phyloP scores from a whole-genome alignment of 2,888 invertebrate genomes.

The Hydroisotoma schaefferi region DNA sequence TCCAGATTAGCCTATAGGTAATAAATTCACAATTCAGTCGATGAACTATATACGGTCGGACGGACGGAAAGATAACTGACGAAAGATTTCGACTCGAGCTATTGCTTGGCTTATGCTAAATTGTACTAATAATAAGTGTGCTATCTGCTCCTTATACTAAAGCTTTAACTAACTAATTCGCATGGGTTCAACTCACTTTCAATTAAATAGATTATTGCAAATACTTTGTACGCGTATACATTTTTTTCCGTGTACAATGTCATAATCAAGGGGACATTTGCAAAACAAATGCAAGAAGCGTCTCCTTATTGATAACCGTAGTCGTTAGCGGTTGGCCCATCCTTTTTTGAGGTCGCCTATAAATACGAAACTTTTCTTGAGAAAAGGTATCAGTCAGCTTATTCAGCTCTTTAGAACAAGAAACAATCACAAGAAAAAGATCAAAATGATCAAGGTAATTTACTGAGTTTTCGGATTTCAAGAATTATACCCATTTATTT shows the following conservation, averaged over 20 bases:
- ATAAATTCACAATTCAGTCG: too few relatives aligned
- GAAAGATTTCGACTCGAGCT: too few relatives aligned
- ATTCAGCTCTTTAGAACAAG: neutral
- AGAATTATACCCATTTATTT: neutral
- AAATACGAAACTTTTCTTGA: neutral
- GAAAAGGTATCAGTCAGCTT: neutral
- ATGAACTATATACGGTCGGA: too few relatives aligned
- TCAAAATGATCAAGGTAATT: slow-evolving; percentile 5
- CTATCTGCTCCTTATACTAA: neutral
- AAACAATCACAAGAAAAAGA: neutral
- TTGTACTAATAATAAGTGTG: too few relatives aligned
- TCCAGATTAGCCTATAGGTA: slow-evolving; percentile 1
- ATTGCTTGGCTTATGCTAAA: too few relatives aligned
- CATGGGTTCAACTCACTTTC: neutral
- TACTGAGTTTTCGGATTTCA: neutral
- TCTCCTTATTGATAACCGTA: too few relatives aligned
- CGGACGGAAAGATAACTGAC: too few relatives aligned
- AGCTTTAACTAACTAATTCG: neutral
- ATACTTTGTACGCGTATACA: neutral
- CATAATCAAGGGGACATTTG: neutral
- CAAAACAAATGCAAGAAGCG: too few relatives aligned
- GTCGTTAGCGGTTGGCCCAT: neutral
- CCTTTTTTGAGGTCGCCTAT: slow-evolving; percentile 2
- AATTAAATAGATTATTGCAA: slow-evolving; percentile 1
- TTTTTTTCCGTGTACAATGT: neutral